Base-by-base conservation (phyloP, 1,140 invertebrate genomes). In the Caenorhabditis inopinata region DNA sequence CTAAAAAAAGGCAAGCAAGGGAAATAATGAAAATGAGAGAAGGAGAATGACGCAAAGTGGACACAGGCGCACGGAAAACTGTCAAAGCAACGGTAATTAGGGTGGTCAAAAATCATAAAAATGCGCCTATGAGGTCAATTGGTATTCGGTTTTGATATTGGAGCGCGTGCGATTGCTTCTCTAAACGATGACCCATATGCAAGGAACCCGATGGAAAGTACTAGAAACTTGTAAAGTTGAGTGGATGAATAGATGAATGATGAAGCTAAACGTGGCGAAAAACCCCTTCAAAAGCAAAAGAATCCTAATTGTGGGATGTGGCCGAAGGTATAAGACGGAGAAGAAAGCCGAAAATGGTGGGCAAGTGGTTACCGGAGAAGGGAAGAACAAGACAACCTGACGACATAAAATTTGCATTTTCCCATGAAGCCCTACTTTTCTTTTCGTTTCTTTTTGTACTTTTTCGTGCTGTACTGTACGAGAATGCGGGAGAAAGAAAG, bases 51-150 rank as follows among this genome's bases (percentile, higher is more conserved):
- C 32, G 4, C 25, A 74, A 47, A 74, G 68, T 45, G 68, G 35
- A 42, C 68, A 74, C 2, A 73, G 29, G 62, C 21, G 29, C n/a
- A n/a, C 16, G n/a, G 68, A 45, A 25, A 27, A 74, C 18, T 42
- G 35, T 74, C 51, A 58, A 58, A 29, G 51, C 58, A 68, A 68
- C 58, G 58, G 58, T 68, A 29, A 68, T 68, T 68, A 68, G 32
- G 58, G 18, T 21, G 1, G 25, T 35, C 51, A 58, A 38, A 38
- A 68, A 18, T 42, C 58, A 68, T 68, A 29, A 68, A 68, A 68
- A 68, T 42, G 58, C 58, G 58, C 58, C 38, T 68, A 68, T 68
- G 58, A 68, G 58, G 58, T 68, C 58, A 68, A 68, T 68, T 68
- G 58, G 58, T 32, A 58, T 58, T 51, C 49, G 49, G 27, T 32